Conservation (phyloP, 2,113 vertebrate genomes). For the Saguinus imperator region DNA sequence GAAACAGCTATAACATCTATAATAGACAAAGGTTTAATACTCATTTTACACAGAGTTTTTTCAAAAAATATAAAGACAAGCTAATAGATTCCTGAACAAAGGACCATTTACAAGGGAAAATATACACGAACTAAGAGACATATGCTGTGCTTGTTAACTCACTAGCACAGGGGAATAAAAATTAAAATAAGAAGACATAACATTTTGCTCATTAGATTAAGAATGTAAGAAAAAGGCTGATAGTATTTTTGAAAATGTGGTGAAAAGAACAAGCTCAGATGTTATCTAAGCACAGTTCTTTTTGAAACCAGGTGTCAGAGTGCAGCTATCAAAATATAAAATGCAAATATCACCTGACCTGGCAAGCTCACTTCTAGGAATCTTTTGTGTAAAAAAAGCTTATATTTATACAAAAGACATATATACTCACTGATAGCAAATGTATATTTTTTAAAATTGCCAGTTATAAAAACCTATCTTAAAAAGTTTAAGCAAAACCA, state of each 20-base stretch:
- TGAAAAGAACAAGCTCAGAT: neutral
- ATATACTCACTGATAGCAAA: neutral
- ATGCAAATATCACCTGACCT: neutral
- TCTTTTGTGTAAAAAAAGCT: neutral
- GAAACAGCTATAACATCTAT: neutral
- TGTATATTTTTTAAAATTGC: neutral
- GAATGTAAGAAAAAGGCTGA: slow-evolving; percentile 1
- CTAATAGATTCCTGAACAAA: neutral
- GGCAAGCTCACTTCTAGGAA: neutral
- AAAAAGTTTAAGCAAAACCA: neutral
- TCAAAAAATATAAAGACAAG: neutral
- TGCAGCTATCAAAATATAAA: neutral
- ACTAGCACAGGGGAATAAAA: neutral
- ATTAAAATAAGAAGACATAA: slow-evolving; percentile 10
- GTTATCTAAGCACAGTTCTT: neutral
- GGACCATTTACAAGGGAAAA: neutral
- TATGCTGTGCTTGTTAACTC: neutral
- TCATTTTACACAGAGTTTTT: neutral
- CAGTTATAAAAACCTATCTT: neutral
- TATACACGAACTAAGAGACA: neutral
- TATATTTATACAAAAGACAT: slow-evolving; percentile 15
- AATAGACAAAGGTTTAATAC: neutral
- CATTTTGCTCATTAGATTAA: neutral
- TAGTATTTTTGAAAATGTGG: slow-evolving; percentile 25
- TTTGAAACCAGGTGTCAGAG: slow-evolving; percentile 20